Percentiles rank a stretch among this genome's conserved stretches.
Conservation (phyloP, 2,797 vertebrate species). For the Pelodytes ibericus region DNA sequence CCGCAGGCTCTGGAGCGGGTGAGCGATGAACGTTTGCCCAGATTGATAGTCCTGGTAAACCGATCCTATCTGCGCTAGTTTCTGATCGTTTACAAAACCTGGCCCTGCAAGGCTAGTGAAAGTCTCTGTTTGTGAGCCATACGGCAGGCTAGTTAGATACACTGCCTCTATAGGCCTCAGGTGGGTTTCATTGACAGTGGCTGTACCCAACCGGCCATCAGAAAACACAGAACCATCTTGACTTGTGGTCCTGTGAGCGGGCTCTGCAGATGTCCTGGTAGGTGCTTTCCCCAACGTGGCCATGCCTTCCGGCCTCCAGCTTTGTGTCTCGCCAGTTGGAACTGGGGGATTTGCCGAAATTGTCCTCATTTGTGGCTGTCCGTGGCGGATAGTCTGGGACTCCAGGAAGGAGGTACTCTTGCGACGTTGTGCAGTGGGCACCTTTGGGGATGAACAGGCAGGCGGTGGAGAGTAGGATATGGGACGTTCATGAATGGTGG, state of each 20-base stretch:
- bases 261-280: slow-evolving; percentile 78
- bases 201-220: slow-evolving; percentile 83
- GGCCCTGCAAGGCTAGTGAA: slow-evolving; percentile 77
- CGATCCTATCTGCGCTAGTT: slow-evolving; percentile 73
- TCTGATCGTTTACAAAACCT: slow-evolving; percentile 76
- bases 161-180: slow-evolving; percentile 85
- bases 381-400: slow-evolving; percentile 90
- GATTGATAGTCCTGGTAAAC: slow-evolving; percentile 82
- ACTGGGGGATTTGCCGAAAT: slow-evolving; percentile 86
- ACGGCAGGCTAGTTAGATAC: slow-evolving; percentile 77
- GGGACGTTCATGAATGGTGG: slow-evolving; percentile 90
- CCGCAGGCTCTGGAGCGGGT: slow-evolving; percentile 82
- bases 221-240: slow-evolving; percentile 71
- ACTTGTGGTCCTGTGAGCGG: slow-evolving; percentile 73
- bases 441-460: slow-evolving; percentile 82
- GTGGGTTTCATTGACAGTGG: slow-evolving; percentile 79
- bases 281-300: slow-evolving; percentile 73
- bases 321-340: slow-evolving; percentile 76
- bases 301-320: slow-evolving; percentile 76
- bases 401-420: slow-evolving; percentile 98
- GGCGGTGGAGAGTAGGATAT: slow-evolving; percentile 95
- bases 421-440: slow-evolving; percentile 88
- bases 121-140: slow-evolving; percentile 77
- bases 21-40: slow-evolving; percentile 82
- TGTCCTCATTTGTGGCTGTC: slow-evolving; percentile 86